Evolutionary conservation across 2,113 vertebrate species (phyloP).

Genomic region (Pogonocichla stellata): DNA sequence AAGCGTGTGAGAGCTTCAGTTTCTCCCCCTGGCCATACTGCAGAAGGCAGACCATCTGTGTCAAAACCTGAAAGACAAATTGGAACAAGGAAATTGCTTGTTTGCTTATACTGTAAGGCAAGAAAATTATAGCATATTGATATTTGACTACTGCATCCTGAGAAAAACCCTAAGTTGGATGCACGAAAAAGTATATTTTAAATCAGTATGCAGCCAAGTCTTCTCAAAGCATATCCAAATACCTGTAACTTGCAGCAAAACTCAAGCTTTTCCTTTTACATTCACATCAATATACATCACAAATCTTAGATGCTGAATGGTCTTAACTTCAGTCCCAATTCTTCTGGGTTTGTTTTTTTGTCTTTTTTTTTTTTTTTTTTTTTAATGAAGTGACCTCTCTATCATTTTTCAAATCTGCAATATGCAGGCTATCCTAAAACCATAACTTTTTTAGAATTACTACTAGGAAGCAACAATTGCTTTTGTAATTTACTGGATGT

Average conservation of each 20-base stretch:
- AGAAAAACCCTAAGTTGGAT: not conserved
- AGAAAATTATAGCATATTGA: not conserved
- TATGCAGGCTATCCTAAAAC: not conserved
- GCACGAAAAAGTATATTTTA: not conserved
- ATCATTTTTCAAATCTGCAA: not conserved
- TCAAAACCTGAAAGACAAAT: conserved; percentile 85
- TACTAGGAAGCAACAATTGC: not conserved
- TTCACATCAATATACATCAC: not conserved
- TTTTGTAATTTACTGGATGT: not conserved
- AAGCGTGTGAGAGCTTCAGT: conserved; percentile 91
- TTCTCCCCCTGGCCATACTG: conserved; percentile 95
- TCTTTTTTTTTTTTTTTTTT: not conserved
- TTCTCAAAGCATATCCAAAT: not conserved
- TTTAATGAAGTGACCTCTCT: not conserved
- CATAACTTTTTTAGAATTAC: not conserved
- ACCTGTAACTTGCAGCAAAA: not conserved
- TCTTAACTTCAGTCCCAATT: not conserved
- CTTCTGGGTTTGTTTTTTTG: not conserved
- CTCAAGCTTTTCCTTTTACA: not conserved
- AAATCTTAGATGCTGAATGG: not conserved
- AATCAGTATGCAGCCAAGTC: not conserved
- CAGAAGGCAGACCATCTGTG: conserved; percentile 87
- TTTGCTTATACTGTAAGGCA: not conserved
- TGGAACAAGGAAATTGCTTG: not conserved
- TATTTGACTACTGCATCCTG: not conserved